Evolutionary conservation across 2,113 vertebrate genomes (phyloP).

Genomic region (Fulmarus glacialis): DNA sequence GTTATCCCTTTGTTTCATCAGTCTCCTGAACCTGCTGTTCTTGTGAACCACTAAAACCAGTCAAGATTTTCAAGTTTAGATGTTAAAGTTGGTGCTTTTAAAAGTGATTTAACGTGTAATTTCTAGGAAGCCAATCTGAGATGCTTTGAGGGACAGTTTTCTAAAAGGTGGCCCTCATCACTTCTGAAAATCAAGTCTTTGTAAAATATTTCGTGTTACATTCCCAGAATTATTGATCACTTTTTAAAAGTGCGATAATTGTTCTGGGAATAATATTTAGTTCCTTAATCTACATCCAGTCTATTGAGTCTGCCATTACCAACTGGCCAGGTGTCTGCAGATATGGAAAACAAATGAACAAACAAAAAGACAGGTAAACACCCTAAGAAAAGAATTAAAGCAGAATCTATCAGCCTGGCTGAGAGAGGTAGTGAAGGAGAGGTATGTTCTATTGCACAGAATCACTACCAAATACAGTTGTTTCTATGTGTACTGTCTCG

Average conservation of each 20-base stretch:
- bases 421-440: neutral
- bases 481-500: neutral
- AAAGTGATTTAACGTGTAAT: neutral
- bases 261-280: neutral
- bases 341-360: neutral
- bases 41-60: neutral
- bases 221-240: neutral
- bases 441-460: neutral
- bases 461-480: neutral
- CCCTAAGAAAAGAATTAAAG: neutral
- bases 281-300: neutral
- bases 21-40: neutral
- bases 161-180: neutral
- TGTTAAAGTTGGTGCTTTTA: neutral
- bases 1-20: neutral
- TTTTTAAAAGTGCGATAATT: neutral
- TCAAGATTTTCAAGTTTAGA: neutral
- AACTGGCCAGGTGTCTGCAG: neutral
- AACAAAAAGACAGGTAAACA: neutral
- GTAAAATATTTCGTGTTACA: neutral
- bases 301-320: neutral
- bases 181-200: neutral
- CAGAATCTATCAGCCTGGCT: neutral
- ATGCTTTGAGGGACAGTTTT: neutral
- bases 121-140: neutral